Base-by-base conservation (phyloP, 2,888 invertebrate genomes). In the Agonopterix arenella region DNA sequence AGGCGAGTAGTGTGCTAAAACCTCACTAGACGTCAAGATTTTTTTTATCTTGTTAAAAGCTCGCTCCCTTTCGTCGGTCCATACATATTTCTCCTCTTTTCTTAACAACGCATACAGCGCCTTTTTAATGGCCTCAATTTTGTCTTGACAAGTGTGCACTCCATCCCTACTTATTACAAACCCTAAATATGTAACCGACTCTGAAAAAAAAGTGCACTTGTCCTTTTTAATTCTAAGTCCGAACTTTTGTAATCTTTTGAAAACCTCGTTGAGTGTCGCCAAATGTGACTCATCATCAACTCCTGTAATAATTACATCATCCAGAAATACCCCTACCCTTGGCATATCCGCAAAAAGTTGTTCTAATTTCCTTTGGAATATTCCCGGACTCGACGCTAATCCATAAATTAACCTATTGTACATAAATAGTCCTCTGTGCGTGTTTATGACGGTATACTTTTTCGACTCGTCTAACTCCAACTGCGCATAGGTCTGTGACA, bases 151-250 rank as follows among this genome's bases (percentile, higher is more conserved):
- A n/a, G n/a, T n/a, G n/a, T n/a, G n/a, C n/a, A n/a, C n/a, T n/a
- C n/a, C n/a, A n/a, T n/a, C n/a, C n/a, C n/a, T n/a, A n/a, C n/a
- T n/a, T n/a, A n/a, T n/a, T n/a, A 13, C 18, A 40, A 36, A 46
- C 8, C 38, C 46, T 38, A 46, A 40, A 40, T 46, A 46, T 0
- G 47, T 51, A 1, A 56, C 47, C 1, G 53, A 50, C 8, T 53
- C 42, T 1, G 50, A 46, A 46, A 52, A 51, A 45, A 60, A 59
- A n/a, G n/a, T n/a, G n/a, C n/a, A 60, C 37, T 60, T 60, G 2
- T 58, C 51, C 37, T 51, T 54, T n/a, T 50, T 52, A 36, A 57
- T 42, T 40, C 18, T 51, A 38, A 52, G 44, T 4, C 58, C 57
- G 10, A 45, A 50, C n/a, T 45, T 49, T 45, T 52, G 28, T n/a